Evolutionary conservation across 2,888 invertebrate species (phyloP), one percentile per base, ranked within the genome.

Genomic region (Selenia dentaria): DNA sequence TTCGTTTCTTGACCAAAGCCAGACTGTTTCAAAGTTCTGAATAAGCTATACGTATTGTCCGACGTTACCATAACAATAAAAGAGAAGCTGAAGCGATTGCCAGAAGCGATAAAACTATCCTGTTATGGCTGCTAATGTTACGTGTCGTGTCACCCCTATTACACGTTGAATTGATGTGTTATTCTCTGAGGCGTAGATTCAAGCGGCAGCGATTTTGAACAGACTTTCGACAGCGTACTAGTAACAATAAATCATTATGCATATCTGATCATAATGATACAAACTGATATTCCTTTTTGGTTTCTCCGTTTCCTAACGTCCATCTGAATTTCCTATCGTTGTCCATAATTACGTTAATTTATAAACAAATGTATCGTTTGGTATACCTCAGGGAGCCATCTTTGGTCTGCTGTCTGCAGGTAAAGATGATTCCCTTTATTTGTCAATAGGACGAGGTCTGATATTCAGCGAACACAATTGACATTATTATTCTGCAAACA

Each of bases 21-120:
- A n/a, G n/a, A n/a, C n/a, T n/a, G n/a, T n/a, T n/a, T n/a, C n/a
- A n/a, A n/a, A n/a, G n/a, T n/a, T n/a, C n/a, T 29, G 12, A 41
- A 38, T 45, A 46, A 37, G 31, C 36, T 40, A 48, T 48, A 41
- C 22, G 32, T 41, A 43, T 35, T 36, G 45, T 25, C 9, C 37
- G 28, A 32, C 11, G 41, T 51, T 42, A 37, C 39, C 32, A 47
- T 46, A 45, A 52, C 50, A 52, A 52, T 50, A 48, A 2, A 39
- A 9, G 16, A 45, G 51, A 57, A 49, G 28, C 45, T 44, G 38
- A 36, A 34, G 25, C 28, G 59, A 50, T 59, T 38, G 50, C 52
- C 48, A 54, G 40, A 51, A 51, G 47, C 41, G 53, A 61, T 60
- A 54, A 45, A 51, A 48, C 47, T 48, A 29, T 51, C 51, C 54